Percentiles rank a stretch among this genome's conserved stretches.
Evolutionary conservation across 2,797 vertebrate species (phyloP).

Genomic region (Clarias pachynema): DNA sequence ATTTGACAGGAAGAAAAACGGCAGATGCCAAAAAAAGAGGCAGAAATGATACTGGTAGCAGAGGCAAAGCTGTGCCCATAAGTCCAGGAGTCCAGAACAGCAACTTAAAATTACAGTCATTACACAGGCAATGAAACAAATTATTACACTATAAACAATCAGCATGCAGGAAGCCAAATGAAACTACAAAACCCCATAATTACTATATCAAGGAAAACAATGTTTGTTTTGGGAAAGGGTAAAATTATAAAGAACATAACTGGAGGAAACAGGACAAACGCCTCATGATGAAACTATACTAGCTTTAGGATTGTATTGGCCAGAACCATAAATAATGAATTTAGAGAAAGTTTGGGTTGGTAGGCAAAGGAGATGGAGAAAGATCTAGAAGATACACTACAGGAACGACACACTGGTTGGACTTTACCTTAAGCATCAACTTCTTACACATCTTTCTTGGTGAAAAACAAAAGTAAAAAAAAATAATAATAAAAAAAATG

Average conservation of each 20-base stretch:
- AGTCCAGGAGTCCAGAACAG: constrained; percentile 19
- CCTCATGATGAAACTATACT: not conserved
- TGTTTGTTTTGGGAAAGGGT: not conserved
- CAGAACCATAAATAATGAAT: not conserved
- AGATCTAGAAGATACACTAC: not conserved
- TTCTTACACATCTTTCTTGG: too few species aligned
- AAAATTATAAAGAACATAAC: not conserved
- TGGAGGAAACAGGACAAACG: not conserved
- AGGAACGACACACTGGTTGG: not conserved
- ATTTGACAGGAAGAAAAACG: constrained; percentile 36
- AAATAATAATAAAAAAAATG: not conserved
- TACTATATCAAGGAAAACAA: not conserved
- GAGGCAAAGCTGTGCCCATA: constrained; percentile 12
- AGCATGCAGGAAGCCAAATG: constrained; percentile 32
- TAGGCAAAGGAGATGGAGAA: constrained; percentile 1
- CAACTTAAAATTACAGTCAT: constrained; percentile 36
- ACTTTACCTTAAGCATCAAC: not conserved
- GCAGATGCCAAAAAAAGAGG: constrained; percentile 43
- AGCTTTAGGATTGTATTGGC: not conserved
- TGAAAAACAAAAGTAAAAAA: not conserved
- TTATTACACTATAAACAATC: constrained; percentile 61
- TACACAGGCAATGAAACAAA: constrained; percentile 55
- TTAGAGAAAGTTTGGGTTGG: not conserved
- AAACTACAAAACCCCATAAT: constrained; percentile 23
- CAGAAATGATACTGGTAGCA: constrained; percentile 54